Percentiles rank a stretch among this genome's conserved stretches.
Conservation (phyloP, 2,888 invertebrate species). For the Pristionchus maxplancki region DNA sequence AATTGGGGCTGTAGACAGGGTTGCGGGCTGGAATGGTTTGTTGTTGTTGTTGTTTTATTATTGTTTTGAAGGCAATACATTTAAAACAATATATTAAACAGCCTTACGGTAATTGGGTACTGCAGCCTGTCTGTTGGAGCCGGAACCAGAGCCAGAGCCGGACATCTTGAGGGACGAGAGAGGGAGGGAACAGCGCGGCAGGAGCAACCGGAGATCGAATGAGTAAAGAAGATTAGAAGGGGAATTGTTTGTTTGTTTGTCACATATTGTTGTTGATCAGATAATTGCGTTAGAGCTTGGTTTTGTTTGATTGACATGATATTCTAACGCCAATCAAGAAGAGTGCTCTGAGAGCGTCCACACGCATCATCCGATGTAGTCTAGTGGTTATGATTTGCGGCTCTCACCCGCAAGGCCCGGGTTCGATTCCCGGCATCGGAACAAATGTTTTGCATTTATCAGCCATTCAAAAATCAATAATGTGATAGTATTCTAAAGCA, state of each 20-base stretch:
- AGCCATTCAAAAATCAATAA: background rate
- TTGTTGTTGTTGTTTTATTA: no score
- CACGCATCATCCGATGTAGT: conserved; percentile 55
- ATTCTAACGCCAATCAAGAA: background rate
- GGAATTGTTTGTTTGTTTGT: background rate
- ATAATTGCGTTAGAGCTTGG: background rate
- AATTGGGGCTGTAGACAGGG: no score
- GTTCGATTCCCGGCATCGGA: conserved; percentile 69
- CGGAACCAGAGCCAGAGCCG: background rate
- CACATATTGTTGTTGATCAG: background rate
- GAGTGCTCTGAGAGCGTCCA: background rate
- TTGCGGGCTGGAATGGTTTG: no score
- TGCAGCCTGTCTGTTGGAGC: background rate
- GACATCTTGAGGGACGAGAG: background rate
- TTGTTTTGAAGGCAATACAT: no score
- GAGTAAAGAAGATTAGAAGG: background rate
- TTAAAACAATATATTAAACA: no score
- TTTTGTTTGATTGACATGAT: no score
- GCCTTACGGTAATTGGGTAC: background rate
- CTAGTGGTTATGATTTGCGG: conserved; percentile 69
- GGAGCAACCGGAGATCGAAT: background rate
- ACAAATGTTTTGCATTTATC: conserved; percentile 35
- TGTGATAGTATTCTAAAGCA: background rate
- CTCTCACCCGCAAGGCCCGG: conserved; percentile 69
- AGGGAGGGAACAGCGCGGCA: background rate